These are phyloP conservation scores for Cebus imitator DNA, from an alignment of 2,113 vertebrate genomes.

Conservation along the genomic window DNA sequence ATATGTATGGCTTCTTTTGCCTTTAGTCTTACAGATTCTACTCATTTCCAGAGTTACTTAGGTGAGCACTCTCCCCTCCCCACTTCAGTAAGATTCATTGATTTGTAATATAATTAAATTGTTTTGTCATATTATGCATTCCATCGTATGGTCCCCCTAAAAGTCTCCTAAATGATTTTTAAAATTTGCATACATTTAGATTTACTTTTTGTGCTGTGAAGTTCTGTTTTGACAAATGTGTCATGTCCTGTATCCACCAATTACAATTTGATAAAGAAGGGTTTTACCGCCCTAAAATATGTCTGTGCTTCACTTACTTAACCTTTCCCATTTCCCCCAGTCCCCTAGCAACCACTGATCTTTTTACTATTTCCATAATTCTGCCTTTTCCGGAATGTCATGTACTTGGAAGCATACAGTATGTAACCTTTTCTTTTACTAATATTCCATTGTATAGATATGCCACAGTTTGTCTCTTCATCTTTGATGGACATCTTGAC, in stretches of 20 bases:
- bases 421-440: not conserved
- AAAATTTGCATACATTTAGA: not conserved
- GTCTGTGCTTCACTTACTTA: not conserved
- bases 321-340: not conserved
- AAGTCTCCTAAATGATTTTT: not conserved
- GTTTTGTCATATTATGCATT: not conserved
- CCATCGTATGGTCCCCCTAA: not conserved
- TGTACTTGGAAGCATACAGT: not conserved
- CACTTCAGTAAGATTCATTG: not conserved
- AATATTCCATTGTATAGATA: not conserved
- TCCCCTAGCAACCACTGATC: not conserved
- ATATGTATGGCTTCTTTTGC: not conserved
- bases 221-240: not conserved
- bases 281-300: not conserved
- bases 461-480: not conserved
- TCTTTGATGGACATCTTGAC: conserved; percentile 17
- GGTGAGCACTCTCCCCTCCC: not conserved
- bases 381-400: not conserved
- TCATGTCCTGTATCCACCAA: not conserved
- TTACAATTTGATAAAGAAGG: not conserved
- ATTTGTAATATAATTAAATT: conserved; percentile 4
- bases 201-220: not conserved
- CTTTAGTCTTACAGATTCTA: not conserved
- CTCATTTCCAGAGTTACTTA: not conserved
- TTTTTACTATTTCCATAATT: not conserved